Percentiles rank a stretch among this genome's conserved stretches.
phyloP scores from a whole-genome alignment of 2,797 vertebrate species.

The Phalanger gymnotis region DNA sequence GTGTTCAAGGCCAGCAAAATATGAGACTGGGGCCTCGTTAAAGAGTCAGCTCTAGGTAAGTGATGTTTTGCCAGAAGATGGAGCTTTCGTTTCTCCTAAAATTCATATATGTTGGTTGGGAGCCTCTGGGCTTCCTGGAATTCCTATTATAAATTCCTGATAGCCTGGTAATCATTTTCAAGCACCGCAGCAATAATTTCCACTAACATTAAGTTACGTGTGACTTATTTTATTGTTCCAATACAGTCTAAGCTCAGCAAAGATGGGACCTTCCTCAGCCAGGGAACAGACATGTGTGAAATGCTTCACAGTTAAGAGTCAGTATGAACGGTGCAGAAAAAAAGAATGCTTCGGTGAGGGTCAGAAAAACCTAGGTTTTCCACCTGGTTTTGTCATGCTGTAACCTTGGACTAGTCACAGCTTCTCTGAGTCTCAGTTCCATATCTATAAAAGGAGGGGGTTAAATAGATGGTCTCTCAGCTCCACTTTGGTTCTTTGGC shows the following conservation, averaged over 20 bases:
- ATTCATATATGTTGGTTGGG: conserved; percentile 28
- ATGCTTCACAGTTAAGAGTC: conserved; percentile 11
- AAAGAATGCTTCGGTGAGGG: background rate
- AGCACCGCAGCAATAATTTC: background rate
- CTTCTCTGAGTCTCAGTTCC: background rate
- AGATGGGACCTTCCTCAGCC: background rate
- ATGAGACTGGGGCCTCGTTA: background rate
- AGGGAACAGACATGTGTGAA: background rate
- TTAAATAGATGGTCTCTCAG: background rate
- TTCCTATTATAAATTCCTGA: conserved; percentile 30
- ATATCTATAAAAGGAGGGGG: background rate
- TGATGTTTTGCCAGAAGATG: conserved; percentile 59
- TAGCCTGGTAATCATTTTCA: conserved; percentile 10
- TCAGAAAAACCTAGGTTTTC: background rate
- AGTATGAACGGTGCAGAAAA: background rate
- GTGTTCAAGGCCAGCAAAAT: background rate
- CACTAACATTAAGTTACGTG: background rate
- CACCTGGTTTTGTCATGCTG: background rate
- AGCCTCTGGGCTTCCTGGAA: background rate
- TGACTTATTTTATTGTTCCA: background rate
- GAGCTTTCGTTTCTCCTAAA: conserved; percentile 49
- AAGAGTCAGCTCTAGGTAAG: conserved; percentile 41
- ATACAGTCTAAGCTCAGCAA: background rate
- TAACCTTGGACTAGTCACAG: background rate
- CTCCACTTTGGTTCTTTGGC: background rate